Evolutionary conservation across 1,140 invertebrate genomes (phyloP), one percentile per base, ranked within the genome.

Genomic region (Megathymus violae): DNA sequence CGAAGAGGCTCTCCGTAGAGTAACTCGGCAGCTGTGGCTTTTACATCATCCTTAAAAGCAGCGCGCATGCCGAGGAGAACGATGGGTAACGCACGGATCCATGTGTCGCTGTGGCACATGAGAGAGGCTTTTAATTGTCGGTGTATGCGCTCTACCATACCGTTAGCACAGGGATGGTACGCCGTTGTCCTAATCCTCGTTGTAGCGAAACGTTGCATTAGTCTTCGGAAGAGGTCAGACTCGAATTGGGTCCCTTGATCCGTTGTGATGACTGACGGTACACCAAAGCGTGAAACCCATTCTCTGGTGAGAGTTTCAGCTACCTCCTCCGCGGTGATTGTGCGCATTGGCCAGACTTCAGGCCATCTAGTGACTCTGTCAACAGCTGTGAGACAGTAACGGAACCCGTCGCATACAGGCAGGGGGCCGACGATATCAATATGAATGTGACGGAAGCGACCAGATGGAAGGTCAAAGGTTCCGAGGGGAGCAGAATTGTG

Each of bases 201-300:
- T 10, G 56, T 59, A n/a, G 73, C 72, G 3, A 58, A 40, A 0
- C 58, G 10, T 0, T 64, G 5, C 13, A 36, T 50, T 10, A 76
- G 38, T 9, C 36, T 4, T 14, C 62, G 59, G 15, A 81, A 82
- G 7, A 85, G 41, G 27, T 61, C 41, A 31, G 66, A 71, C 48
- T 87, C 71, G 46, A 92, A 92, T 60, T 88, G 84, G 0, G 58
- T 13, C 5, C 86, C 88, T 52, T 79, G 80, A 56, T 92, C 91
- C 0, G 82, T 85, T 0, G 80, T 91, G 10, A 92, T 78, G 7
- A 22, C 34, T 0, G 34, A 3, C 3, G 86, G 85, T 1, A 65
- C 34, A 0, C 90, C 80, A 22, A 22, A 22, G 19, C 19, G 19
- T 2, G 19, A 5, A 22, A 22, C 5, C 19, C 19, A 90, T 89